A percentile compares a stretch with the other conserved stretches of the same genome.
phyloP scores from a whole-genome alignment of 2,888 invertebrate species.

The Nysson spinosus region DNA sequence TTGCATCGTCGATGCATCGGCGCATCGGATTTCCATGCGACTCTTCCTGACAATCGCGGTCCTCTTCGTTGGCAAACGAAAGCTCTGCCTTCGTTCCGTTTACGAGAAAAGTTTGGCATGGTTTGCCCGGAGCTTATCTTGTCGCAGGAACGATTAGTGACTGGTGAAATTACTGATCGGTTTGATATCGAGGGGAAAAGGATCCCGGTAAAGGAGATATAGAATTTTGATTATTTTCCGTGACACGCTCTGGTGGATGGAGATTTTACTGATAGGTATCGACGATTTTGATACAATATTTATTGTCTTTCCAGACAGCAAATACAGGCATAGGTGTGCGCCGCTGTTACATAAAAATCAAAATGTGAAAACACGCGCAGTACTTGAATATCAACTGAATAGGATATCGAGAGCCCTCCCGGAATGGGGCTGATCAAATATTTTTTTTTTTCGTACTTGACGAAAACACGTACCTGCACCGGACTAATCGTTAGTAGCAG shows the following conservation, averaged over 20 bases:
- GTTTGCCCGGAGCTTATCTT: slow-evolving; percentile 53
- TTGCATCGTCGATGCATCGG: slow-evolving; percentile 62
- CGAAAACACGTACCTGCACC: slow-evolving; percentile 53
- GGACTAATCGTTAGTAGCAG: slow-evolving; percentile 55
- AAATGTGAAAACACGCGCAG: slow-evolving; percentile 61
- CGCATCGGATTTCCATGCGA: slow-evolving; percentile 64
- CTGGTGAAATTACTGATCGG: slow-evolving; percentile 13
- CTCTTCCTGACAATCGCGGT: slow-evolving; percentile 62
- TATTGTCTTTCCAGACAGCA: slow-evolving; percentile 59
- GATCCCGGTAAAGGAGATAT: slow-evolving; percentile 7
- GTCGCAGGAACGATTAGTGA: slow-evolving; percentile 52
- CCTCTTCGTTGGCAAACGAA: slow-evolving; percentile 55
- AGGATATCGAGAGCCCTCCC: slow-evolving; percentile 60
- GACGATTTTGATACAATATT: slow-evolving; percentile 58
- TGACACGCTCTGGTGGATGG: slow-evolving; percentile 29
- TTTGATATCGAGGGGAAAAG: not conserved
- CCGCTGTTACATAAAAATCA: slow-evolving; percentile 59
- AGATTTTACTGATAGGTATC: slow-evolving; percentile 49
- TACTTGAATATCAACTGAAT: slow-evolving; percentile 64
- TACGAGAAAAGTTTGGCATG: slow-evolving; percentile 58
- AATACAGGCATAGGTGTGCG: slow-evolving; percentile 34
- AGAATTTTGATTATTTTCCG: slow-evolving; percentile 29
- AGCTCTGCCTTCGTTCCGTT: slow-evolving; percentile 46
- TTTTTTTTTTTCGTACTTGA: slow-evolving; percentile 56
- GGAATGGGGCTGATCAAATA: slow-evolving; percentile 58